phyloP scores from a whole-genome alignment of 2,888 invertebrate species.

The Phengaris alcon region DNA sequence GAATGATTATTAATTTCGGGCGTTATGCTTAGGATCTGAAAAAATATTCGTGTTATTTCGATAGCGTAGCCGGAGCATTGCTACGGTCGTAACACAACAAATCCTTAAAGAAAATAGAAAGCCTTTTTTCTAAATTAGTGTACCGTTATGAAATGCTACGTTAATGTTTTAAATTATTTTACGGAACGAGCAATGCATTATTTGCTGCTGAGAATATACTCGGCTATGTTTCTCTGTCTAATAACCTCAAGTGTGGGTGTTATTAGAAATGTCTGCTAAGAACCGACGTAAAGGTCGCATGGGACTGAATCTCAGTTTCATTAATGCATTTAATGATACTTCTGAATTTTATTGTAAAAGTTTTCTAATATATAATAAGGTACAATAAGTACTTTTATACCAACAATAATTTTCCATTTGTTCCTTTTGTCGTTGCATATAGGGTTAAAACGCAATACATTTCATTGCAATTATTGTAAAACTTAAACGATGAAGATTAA shows the following conservation, averaged over 20 bases:
- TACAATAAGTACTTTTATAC: neutral
- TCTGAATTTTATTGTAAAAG: neutral
- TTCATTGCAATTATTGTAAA: neutral
- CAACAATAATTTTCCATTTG: neutral
- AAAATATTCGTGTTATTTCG: too few relatives aligned
- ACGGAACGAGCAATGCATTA: neutral
- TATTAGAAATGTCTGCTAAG: neutral
- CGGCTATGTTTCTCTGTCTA: neutral
- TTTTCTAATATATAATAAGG: neutral
- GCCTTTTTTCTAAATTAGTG: neutral
- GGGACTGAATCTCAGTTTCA: neutral
- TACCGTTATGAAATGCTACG: neutral
- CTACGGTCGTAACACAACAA: neutral
- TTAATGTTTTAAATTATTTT: slow-evolving; percentile 2
- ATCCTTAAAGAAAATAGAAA: neutral
- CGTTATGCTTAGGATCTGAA: too few relatives aligned
- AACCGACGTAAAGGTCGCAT: neutral
- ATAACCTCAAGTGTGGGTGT: neutral
- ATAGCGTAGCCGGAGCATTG: too few relatives aligned
- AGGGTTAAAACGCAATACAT: neutral
- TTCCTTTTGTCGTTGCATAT: too few relatives aligned
- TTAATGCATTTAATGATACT: neutral
- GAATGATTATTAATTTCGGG: too few relatives aligned
- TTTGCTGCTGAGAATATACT: neutral
- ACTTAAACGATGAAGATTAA: neutral